Evolutionary conservation across 2,888 invertebrate genomes (phyloP), one percentile per base, ranked within the genome.

Genomic region (Carabus problematicus): DNA sequence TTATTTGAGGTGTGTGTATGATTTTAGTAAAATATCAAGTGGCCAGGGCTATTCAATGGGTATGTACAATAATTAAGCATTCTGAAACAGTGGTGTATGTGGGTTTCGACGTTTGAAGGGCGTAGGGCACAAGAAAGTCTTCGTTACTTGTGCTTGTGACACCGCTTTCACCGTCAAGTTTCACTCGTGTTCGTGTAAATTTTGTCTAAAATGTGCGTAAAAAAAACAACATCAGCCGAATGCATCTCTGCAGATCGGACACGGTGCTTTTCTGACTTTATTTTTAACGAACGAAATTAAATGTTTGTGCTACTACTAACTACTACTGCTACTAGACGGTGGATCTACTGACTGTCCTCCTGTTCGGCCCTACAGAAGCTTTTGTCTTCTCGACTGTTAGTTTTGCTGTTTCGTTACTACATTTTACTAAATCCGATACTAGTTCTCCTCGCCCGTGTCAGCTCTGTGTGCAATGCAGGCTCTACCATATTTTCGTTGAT

Each of bases 1-100:
- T 80, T 81, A 78, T 81, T 80, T 79, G 80, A 82, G 81, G 81
- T 81, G 81, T 82, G 80, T 81, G 80, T 80, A 77, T 76, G 77
- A 79, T 78, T 81, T 76, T 79, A 76, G 75, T 76, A 77, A 77
- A 79, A 79, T 77, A 77, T 78, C 75, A 76, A 78, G 77, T 78
- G 78, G 75, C 75, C 74, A 75, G 77, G 77, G 76, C 75, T 75
- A 75, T 80, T 79, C 78, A 79, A 79, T 80, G 80, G 81, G 82
- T 82, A 78, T 81, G 81, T 82, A 62, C 52, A 45, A 18, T 18
- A 52, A 40, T 49, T 52, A 39, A 45, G 7, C 54, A 56, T 69
- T 69, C 61, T 42, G 8, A 62, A 45, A 19, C 45, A 56, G 61
- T 62, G 47, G 55, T 61, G 62, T 29, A 47, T 62, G 69, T 61